Evolutionary conservation across 2,113 vertebrate genomes (phyloP).

Genomic region (Campylomormyrus numenius): DNA sequence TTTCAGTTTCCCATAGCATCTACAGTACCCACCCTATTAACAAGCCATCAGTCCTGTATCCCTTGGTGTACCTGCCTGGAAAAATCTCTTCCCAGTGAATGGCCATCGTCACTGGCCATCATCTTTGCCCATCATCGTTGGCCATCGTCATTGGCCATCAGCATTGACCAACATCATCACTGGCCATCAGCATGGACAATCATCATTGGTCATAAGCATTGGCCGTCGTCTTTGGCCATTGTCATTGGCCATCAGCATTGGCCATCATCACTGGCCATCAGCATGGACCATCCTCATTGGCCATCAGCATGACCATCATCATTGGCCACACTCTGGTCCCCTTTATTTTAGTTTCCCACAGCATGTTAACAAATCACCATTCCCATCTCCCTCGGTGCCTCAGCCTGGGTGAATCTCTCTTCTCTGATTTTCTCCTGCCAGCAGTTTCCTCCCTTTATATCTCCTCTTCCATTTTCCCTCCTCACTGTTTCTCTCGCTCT

Average conservation of each 20-base stretch:
- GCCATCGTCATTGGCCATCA: neutral
- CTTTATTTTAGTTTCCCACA: neutral
- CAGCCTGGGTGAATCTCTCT: neutral
- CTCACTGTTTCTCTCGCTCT: slow-evolving; percentile 19
- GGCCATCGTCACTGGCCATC: neutral
- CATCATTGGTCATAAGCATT: neutral
- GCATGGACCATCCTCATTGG: neutral
- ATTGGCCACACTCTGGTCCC: neutral
- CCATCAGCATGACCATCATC: neutral
- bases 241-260: neutral
- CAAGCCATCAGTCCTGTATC: neutral
- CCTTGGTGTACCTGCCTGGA: neutral
- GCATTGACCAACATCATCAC: neutral
- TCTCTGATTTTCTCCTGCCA: slow-evolving; percentile 27
- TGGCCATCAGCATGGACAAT: neutral
- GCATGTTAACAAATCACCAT: neutral
- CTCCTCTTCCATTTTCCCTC: slow-evolving; percentile 34
- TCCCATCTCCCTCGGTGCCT: neutral
- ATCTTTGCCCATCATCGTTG: neutral
- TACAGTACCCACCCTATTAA: neutral
- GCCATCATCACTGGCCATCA: neutral
- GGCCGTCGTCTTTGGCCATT: neutral
- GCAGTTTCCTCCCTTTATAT: slow-evolving; percentile 27
- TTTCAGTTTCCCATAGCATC: neutral
- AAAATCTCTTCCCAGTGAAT: neutral